Conservation (phyloP, 2,888 invertebrate genomes). For the Pocota personata region DNA sequence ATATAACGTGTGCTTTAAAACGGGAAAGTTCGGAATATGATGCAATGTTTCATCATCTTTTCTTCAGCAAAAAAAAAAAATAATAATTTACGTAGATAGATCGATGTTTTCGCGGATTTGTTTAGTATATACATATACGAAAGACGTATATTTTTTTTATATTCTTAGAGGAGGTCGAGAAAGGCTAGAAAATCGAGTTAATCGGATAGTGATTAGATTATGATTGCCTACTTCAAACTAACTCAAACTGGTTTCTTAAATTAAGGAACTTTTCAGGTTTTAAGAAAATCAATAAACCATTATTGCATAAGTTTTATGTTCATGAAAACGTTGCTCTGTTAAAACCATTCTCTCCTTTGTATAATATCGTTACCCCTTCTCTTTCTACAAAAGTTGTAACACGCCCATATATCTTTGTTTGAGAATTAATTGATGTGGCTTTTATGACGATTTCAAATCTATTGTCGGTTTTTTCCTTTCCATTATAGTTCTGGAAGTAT, state of each 20-base stretch:
- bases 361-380: too few species aligned
- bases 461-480: too few species aligned
- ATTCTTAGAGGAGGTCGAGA: neutral
- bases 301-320: neutral
- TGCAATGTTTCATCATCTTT: conserved; percentile 67
- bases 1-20: conserved; percentile 22
- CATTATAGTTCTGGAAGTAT: too few species aligned
- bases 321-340: neutral
- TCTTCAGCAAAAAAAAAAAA: neutral
- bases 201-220: neutral
- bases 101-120: neutral
- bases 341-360: neutral
- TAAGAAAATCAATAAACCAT: neutral
- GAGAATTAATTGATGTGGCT: too few species aligned
- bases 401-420: too few species aligned
- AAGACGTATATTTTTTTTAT: neutral
- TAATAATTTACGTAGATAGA: neutral
- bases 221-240: neutral
- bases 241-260: conserved; percentile 13
- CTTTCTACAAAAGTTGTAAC: too few species aligned
- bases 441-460: too few species aligned
- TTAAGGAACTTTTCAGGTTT: neutral
- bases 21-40: conserved; percentile 52
- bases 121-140: neutral
- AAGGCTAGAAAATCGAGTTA: neutral